Evolutionary conservation across 1,140 invertebrate species (phyloP).

Genomic region (Chrysopa pallens): DNA sequence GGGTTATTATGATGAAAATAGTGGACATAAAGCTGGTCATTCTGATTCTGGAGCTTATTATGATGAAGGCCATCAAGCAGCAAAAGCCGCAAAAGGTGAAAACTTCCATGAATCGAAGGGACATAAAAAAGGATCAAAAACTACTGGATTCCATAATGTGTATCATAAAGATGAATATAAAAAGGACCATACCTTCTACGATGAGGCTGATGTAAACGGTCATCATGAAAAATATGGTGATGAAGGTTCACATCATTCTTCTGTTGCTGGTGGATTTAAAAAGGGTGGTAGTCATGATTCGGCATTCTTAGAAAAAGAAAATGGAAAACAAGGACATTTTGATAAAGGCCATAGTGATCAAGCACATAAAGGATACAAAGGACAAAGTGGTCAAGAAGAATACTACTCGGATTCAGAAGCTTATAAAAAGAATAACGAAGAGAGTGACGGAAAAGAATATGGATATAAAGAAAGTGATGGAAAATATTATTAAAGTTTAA

Average conservation of each 20-base stretch:
- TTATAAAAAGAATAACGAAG: slow-evolving; percentile 12
- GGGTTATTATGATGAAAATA: slow-evolving; percentile 22
- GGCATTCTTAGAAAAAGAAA: slow-evolving; percentile 20
- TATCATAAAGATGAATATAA: slow-evolving; percentile 57
- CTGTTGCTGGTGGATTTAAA: slow-evolving; percentile 23
- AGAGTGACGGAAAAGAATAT: slow-evolving; percentile 22
- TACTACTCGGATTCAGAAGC: slow-evolving; percentile 11
- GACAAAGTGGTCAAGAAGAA: slow-evolving; percentile 23
- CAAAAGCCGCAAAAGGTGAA: slow-evolving; percentile 20
- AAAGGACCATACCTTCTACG: slow-evolving; percentile 54
- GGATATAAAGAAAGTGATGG: slow-evolving; percentile 12
- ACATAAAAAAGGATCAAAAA: slow-evolving; percentile 46
- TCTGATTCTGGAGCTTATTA: slow-evolving; percentile 23
- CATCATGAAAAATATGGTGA: slow-evolving; percentile 34
- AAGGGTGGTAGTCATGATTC: slow-evolving; percentile 29
- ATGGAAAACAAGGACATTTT: slow-evolving; percentile 24
- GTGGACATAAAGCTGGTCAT: slow-evolving; percentile 18
- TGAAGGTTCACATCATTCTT: slow-evolving; percentile 25
- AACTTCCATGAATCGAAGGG: slow-evolving; percentile 24
- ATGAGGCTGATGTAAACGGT: slow-evolving; percentile 42
- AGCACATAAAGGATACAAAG: slow-evolving; percentile 22
- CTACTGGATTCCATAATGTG: slow-evolving; percentile 49
- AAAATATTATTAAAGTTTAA: neutral
- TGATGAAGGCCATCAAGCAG: slow-evolving; percentile 17
- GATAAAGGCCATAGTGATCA: slow-evolving; percentile 25